Conservation (phyloP, 2,888 invertebrate genomes). For the Hyppa rectilinea region DNA sequence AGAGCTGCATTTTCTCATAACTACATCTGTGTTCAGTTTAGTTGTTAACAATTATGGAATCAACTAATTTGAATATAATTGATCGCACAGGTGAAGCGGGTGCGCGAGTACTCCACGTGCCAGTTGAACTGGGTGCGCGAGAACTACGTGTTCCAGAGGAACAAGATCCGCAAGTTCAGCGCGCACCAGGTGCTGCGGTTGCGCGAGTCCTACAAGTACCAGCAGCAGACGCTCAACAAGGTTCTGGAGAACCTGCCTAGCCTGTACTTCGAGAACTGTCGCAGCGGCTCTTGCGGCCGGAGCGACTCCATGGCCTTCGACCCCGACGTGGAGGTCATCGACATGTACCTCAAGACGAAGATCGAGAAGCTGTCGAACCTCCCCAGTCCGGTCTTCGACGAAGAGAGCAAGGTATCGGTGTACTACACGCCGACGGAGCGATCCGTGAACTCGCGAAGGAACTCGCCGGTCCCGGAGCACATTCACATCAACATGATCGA, state of each 20-base stretch:
- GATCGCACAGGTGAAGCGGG: slow-evolving; percentile 94
- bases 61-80: slow-evolving; percentile 59
- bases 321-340: slow-evolving; percentile 92
- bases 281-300: slow-evolving; percentile 94
- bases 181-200: slow-evolving; percentile 97
- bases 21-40: slow-evolving; percentile 21
- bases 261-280: slow-evolving; percentile 97
- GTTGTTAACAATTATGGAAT: slow-evolving; percentile 51
- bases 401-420: slow-evolving; percentile 93
- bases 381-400: slow-evolving; percentile 89
- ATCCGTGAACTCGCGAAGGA: slow-evolving; percentile 88
- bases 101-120: slow-evolving; percentile 97
- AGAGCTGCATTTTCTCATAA: slow-evolving; percentile 10
- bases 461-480: slow-evolving; percentile 89
- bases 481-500: slow-evolving; percentile 93
- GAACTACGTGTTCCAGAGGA: slow-evolving; percentile 98
- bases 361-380: slow-evolving; percentile 91
- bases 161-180: slow-evolving; percentile 98
- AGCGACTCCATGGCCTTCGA: slow-evolving; percentile 94
- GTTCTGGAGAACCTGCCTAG: slow-evolving; percentile 97
- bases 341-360: slow-evolving; percentile 93
- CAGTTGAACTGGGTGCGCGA: slow-evolving; percentile 98
- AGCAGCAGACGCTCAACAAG: slow-evolving; percentile 98
- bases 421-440: slow-evolving; percentile 96
- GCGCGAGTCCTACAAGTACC: slow-evolving; percentile 98